Evolutionary conservation across 2,113 vertebrate genomes (phyloP).

Genomic region (Pseudorectes ferrugineus): DNA sequence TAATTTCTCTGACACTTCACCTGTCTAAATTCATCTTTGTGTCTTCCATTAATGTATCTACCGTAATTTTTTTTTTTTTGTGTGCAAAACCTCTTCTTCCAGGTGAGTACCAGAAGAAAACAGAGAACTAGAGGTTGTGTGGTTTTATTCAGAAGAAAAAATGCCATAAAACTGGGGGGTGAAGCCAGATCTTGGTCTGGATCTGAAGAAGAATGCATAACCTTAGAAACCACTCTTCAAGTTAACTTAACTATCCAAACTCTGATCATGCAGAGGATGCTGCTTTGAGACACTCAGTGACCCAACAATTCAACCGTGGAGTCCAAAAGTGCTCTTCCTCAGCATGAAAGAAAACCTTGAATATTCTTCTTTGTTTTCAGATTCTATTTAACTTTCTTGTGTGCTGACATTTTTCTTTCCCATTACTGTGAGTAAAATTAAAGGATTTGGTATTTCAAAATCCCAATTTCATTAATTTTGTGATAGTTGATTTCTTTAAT

Average conservation of each 20-base stretch:
- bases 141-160: neutral
- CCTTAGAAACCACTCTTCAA: neutral
- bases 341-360: neutral
- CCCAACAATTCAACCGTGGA: neutral
- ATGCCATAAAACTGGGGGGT: neutral
- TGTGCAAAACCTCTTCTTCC: neutral
- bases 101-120: slow-evolving; percentile 19
- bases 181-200: neutral
- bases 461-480: neutral
- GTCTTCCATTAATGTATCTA: neutral
- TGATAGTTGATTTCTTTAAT: neutral
- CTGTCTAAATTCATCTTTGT: neutral
- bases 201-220: neutral
- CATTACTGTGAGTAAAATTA: neutral
- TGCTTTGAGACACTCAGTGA: neutral
- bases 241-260: neutral
- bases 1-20: neutral
- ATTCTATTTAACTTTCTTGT: neutral
- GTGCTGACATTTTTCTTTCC: neutral
- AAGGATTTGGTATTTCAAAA: neutral
- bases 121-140: neutral
- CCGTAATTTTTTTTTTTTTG: neutral
- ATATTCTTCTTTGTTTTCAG: neutral
- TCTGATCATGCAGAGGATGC: neutral
- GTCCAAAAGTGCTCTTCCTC: neutral